These are phyloP conservation scores for Bombus consobrinus DNA, from an alignment of 1,140 invertebrate species.

Conservation along the genomic window DNA sequence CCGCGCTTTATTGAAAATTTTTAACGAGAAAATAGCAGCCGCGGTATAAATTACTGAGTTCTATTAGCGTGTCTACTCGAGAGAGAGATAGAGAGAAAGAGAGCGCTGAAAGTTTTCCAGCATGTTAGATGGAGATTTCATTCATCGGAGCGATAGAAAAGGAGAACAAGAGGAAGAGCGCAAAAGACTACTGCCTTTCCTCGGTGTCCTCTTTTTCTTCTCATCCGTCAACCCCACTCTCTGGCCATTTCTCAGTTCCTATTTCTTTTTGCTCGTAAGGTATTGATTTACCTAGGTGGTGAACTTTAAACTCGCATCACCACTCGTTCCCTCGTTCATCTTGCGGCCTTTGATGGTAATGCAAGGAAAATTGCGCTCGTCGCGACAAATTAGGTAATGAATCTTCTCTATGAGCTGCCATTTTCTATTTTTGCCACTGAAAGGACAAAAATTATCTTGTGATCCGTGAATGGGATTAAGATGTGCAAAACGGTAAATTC, in stretches of 20 bases:
- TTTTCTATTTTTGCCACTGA: neutral
- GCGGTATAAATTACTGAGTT: constrained; percentile 25
- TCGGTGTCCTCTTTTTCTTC: neutral
- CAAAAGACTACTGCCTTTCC: neutral
- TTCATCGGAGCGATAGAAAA: constrained; percentile 10
- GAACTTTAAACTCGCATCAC: constrained; percentile 50
- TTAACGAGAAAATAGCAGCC: constrained; percentile 22
- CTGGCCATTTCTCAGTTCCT: constrained; percentile 14
- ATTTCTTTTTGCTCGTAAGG: constrained; percentile 25
- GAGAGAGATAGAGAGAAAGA: no score
- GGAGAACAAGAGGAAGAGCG: neutral
- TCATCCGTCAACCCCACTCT: neutral
- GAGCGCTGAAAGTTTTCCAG: constrained; percentile 19
- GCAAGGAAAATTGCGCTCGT: neutral
- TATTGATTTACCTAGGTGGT: constrained; percentile 52
- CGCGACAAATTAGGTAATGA: constrained; percentile 6
- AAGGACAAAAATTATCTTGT: neutral
- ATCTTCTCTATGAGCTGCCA: neutral
- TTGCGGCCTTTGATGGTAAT: neutral
- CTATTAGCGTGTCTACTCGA: constrained; percentile 33
- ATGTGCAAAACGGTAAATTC: constrained; percentile 19
- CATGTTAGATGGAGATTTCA: constrained; percentile 28
- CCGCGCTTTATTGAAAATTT: neutral
- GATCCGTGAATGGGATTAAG: neutral
- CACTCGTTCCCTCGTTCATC: constrained; percentile 13